Base-by-base conservation (phyloP, 2,113 vertebrate species). In the Tragelaphus buxtoni region DNA sequence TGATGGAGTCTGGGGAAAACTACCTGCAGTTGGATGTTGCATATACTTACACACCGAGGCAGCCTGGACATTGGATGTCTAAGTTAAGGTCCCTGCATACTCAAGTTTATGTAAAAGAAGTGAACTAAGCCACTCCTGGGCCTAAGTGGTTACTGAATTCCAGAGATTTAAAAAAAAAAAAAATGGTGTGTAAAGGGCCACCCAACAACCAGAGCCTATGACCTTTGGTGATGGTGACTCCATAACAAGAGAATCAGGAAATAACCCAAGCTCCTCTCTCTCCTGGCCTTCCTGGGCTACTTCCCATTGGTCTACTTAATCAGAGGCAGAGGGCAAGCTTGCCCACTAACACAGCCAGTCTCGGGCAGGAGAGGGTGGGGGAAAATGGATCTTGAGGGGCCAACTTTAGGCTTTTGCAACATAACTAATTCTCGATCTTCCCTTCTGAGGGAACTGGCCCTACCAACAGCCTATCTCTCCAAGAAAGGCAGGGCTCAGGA, bases 91-190 rank as follows among this genome's bases (percentile, higher is more conserved):
- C 58, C 30, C 22, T 2, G 5, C 35, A 35, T 11, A 24, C 55
- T 79, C 83, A 45, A 83, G 63, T 65, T 65, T 89, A n/a, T 51
- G 88, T 83, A 56, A 84, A 56, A 92, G 39, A 42, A 18, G 6
- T 88, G n/a, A 56, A 76, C 47, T 82, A 42, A 92, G 22, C 39
- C 49, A 28, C 8, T 45, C 24, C 58, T 85, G 5, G 30, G 17
- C 53, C 89, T 51, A 20, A 86, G n/a, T 80, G 30, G 45, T 63
- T 69, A 45, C 42, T 4, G 2, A 58, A 49, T 55, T 97, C 72
- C n/a, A 91, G 53, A 77, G 72, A 55, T 18, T 4, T 20, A 69
- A 13, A 76, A 63, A 47, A 16, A 42, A 42, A 32, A 20, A n/a
- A n/a, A n/a, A 14, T 13, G 10, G n/a, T 18, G 2, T 12, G 26